Conservation (phyloP, 2,888 invertebrate species). For the Gibbula magus region DNA sequence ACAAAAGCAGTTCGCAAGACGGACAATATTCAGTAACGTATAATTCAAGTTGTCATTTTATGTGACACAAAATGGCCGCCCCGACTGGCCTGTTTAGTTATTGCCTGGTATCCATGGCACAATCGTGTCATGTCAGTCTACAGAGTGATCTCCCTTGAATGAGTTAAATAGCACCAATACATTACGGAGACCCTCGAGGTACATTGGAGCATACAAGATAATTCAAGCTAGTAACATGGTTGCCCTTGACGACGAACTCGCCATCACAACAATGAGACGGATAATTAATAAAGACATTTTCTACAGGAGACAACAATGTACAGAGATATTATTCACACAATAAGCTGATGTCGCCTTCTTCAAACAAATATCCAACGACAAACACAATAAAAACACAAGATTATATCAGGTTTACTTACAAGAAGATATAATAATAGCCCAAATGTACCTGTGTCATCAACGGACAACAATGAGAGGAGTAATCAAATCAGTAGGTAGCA, state of each 20-base stretch:
- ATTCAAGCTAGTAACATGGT: background rate
- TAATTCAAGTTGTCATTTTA: background rate
- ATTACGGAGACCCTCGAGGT: constrained; percentile 35
- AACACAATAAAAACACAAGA: constrained; percentile 1
- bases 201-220: background rate
- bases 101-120: background rate
- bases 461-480: background rate
- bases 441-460: too few species aligned
- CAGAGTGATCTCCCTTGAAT: background rate
- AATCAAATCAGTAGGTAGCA: background rate
- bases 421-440: background rate
- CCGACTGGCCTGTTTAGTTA: background rate
- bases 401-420: background rate
- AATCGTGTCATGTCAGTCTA: background rate
- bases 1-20: background rate
- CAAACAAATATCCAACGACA: background rate
- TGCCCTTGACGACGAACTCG: background rate
- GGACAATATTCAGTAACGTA: constrained; percentile 5
- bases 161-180: constrained; percentile 37
- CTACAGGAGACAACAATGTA: constrained; percentile 17
- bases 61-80: background rate
- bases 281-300: constrained; percentile 6
- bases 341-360: background rate
- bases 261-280: constrained; percentile 12
- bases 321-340: constrained; percentile 6